phyloP scores from a whole-genome alignment of 2,888 invertebrate species.

The Synanthedon myopaeformis region DNA sequence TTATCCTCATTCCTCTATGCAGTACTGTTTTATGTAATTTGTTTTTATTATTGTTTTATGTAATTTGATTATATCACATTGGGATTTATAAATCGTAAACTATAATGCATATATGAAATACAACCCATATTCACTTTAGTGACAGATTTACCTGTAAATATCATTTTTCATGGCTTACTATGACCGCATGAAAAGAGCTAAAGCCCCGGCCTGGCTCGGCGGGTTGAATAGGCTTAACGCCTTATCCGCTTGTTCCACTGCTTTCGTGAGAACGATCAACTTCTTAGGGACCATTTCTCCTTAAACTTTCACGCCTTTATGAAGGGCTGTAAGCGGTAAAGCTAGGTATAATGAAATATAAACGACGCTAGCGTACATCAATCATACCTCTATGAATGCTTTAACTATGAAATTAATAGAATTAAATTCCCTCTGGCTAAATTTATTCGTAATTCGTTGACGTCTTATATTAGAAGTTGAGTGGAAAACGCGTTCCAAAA shows the following conservation, averaged over 20 bases:
- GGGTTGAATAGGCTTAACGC: slow-evolving; percentile 9
- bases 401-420: no score
- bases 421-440: no score
- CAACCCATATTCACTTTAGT: not conserved
- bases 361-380: not conserved
- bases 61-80: no score
- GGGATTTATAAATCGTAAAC: no score
- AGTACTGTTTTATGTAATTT: no score
- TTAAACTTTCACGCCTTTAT: not conserved
- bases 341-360: not conserved
- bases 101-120: not conserved
- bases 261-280: slow-evolving; percentile 4
- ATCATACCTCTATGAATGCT: no score
- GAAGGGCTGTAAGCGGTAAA: not conserved
- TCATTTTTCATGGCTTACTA: slow-evolving; percentile 16
- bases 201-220: slow-evolving; percentile 13
- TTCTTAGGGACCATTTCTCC: not conserved
- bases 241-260: slow-evolving; percentile 5
- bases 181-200: slow-evolving; percentile 18
- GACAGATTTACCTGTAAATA: slow-evolving; percentile 8
- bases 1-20: no score
- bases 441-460: no score
- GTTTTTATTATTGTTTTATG: no score
- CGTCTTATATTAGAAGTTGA: no score
- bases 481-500: no score